Evolutionary conservation across 2,797 vertebrate genomes (phyloP).

Genomic region (Darevskia mixta): DNA sequence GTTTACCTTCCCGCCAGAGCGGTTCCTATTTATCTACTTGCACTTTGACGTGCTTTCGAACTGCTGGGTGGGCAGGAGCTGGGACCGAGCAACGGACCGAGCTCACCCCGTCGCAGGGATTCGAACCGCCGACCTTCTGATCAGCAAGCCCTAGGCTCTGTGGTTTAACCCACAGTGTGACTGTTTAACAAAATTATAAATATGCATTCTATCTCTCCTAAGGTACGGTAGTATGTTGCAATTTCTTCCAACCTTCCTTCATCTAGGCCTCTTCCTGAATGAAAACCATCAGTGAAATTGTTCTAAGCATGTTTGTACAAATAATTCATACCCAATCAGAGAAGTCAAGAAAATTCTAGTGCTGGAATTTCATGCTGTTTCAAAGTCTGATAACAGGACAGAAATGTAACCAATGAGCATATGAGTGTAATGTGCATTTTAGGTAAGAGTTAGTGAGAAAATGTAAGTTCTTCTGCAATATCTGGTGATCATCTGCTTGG

Average conservation of each 20-base stretch:
- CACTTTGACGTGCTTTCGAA: too few relatives aligned
- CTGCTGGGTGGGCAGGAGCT: too few relatives aligned
- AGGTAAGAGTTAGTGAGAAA: neutral
- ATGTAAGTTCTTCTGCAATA: neutral
- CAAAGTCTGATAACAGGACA: neutral
- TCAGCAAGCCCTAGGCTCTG: too few relatives aligned
- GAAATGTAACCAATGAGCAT: neutral
- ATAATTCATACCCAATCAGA: neutral
- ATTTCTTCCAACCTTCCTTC: neutral
- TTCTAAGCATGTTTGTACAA: neutral
- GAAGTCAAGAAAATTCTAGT: neutral
- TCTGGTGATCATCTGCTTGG: neutral
- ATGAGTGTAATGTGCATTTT: neutral
- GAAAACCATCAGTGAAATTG: neutral
- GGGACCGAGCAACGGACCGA: too few relatives aligned
- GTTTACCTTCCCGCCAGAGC: too few relatives aligned
- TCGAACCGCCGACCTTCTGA: too few relatives aligned
- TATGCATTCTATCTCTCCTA: neutral
- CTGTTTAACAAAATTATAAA: neutral
- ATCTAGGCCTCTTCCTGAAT: neutral
- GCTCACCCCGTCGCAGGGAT: too few relatives aligned
- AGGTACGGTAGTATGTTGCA: neutral
- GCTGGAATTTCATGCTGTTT: neutral
- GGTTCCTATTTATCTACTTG: too few relatives aligned
- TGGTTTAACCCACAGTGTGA: too few relatives aligned